Conservation (phyloP, 2,797 vertebrate species). For the Takifugu ocellatus region DNA sequence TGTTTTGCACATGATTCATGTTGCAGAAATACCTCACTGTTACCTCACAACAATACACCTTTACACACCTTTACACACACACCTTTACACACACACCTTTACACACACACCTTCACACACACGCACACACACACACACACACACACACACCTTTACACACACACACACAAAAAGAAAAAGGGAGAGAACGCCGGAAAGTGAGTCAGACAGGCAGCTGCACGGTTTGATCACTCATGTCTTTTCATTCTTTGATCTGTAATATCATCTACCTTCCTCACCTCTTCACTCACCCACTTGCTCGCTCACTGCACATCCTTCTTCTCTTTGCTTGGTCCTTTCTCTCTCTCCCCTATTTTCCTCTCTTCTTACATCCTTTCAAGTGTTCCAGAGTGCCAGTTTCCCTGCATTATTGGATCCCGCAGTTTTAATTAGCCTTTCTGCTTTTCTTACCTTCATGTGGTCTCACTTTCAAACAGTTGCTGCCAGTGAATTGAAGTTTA, state of each 20-base stretch:
- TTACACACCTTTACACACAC: slow-evolving; percentile 6
- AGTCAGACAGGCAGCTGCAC: no score
- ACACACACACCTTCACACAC: slow-evolving; percentile 8
- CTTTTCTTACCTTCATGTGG: slow-evolving; percentile 35
- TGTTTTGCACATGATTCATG: slow-evolving; percentile 43
- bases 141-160: slow-evolving; percentile 7
- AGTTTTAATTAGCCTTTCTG: slow-evolving; percentile 61
- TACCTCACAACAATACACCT: slow-evolving; percentile 24
- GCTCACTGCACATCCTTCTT: slow-evolving; percentile 18
- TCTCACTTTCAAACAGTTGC: slow-evolving; percentile 17
- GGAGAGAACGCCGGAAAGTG: no score
- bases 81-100: slow-evolving; percentile 4
- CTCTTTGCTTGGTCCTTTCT: slow-evolving; percentile 30
- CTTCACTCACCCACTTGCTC: no score
- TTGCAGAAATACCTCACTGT: slow-evolving; percentile 30
- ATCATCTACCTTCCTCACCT: slow-evolving; percentile 32
- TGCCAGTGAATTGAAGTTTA: neutral
- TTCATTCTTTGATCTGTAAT: no score
- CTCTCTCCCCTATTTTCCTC: slow-evolving; percentile 15
- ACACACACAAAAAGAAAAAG: neutral
- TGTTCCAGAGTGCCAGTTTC: slow-evolving; percentile 38
- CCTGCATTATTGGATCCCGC: slow-evolving; percentile 2
- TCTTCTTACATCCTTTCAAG: slow-evolving; percentile 37
- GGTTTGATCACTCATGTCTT: no score
- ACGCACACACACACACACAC: slow-evolving; percentile 8